Percentiles rank a stretch among this genome's conserved stretches.
Evolutionary conservation across 1,140 invertebrate genomes (phyloP).

Genomic region (Drosophila repletoides): DNA sequence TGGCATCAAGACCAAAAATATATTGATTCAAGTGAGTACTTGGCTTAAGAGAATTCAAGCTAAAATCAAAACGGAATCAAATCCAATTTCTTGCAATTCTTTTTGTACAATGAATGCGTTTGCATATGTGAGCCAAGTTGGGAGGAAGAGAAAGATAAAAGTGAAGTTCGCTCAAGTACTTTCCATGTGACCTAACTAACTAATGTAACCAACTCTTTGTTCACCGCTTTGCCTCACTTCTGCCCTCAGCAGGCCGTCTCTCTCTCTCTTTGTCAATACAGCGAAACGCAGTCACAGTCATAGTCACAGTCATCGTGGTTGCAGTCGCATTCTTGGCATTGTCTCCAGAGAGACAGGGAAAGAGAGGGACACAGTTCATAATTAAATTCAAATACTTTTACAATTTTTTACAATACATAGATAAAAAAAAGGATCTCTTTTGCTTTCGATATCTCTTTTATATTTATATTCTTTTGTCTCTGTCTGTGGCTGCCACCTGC

Average conservation of each 20-base stretch:
- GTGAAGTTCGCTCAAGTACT: slow-evolving; percentile 62
- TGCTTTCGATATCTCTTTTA: neutral
- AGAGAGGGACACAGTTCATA: slow-evolving; percentile 67
- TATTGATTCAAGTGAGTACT: no score
- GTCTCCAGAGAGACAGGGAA: no score
- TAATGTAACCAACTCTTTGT: slow-evolving; percentile 29
- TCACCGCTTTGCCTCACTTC: slow-evolving; percentile 2
- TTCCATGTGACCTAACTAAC: slow-evolving; percentile 47
- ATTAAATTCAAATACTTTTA: slow-evolving; percentile 80
- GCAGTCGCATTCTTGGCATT: slow-evolving; percentile 42
- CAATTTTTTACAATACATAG: no score
- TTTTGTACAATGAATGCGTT: slow-evolving; percentile 13
- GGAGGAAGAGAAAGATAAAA: slow-evolving; percentile 40
- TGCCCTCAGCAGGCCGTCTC: no score
- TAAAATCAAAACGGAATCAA: no score
- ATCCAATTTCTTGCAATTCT: no score
- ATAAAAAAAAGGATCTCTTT: slow-evolving; percentile 39
- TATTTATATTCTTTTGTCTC: neutral
- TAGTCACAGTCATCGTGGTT: slow-evolving; percentile 12
- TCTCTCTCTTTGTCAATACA: neutral
- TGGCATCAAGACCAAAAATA: no score
- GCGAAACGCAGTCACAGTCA: slow-evolving; percentile 11
- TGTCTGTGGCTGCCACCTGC: slow-evolving; percentile 51
- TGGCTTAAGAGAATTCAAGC: no score
- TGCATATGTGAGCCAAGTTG: neutral